Percentiles rank a stretch among this genome's conserved stretches.
phyloP scores from a whole-genome alignment of 2,113 vertebrate genomes.

The Sceloporus tristichus region DNA sequence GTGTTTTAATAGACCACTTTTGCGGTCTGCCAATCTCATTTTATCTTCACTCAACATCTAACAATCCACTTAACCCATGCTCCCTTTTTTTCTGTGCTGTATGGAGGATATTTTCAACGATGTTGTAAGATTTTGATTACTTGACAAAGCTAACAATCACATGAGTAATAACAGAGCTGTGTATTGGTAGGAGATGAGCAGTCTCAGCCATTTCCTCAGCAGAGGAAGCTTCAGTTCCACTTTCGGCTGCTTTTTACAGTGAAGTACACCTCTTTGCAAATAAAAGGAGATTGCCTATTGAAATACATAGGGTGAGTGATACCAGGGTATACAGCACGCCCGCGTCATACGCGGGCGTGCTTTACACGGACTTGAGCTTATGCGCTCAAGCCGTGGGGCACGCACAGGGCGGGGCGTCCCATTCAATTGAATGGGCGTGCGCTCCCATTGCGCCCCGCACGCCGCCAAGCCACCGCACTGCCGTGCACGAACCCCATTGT shows the following conservation, averaged over 20 bases:
- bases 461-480: no score
- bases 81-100: background rate
- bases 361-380: no score
- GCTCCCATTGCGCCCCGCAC: no score
- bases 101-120: background rate
- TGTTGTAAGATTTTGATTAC: background rate
- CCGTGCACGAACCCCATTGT: no score
- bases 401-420: no score
- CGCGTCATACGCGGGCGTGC: no score
- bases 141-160: background rate
- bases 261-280: background rate
- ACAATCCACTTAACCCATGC: background rate
- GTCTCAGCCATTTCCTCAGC: background rate
- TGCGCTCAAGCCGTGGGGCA: no score
- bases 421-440: no score
- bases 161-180: background rate
- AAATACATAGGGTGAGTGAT: background rate
- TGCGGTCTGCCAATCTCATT: background rate
- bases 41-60: background rate
- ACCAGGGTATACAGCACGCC: background rate
- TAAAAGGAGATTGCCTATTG: background rate
- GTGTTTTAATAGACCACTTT: background rate
- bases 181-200: background rate
- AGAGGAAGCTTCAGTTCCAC: background rate
- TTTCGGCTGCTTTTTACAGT: background rate